phyloP scores from a whole-genome alignment of 2,888 invertebrate genomes.

The Bruchidius siliquastri region DNA sequence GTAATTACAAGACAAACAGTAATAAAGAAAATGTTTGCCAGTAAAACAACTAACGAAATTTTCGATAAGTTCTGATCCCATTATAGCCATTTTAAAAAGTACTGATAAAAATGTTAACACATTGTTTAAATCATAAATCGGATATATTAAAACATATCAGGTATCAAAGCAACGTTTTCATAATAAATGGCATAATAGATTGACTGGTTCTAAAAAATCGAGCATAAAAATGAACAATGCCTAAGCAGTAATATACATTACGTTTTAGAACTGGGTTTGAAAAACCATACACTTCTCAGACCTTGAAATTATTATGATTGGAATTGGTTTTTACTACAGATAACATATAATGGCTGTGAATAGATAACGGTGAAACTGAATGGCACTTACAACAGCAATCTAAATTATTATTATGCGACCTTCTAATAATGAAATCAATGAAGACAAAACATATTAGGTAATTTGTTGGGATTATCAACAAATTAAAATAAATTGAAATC shows the following conservation, averaged over 20 bases:
- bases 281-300: background rate
- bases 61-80: too few species aligned
- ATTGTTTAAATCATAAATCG: too few species aligned
- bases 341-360: background rate
- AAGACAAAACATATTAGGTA: background rate
- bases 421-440: background rate
- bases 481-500: background rate
- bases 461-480: background rate
- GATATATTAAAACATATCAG: too few species aligned
- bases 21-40: too few species aligned
- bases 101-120: too few species aligned
- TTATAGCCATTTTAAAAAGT: too few species aligned
- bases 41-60: too few species aligned
- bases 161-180: too few species aligned
- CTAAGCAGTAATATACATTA: background rate
- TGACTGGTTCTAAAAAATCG: too few species aligned
- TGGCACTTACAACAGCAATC: background rate
- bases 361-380: background rate
- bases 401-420: background rate
- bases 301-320: background rate
- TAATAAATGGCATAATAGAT: too few species aligned
- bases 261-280: too few species aligned
- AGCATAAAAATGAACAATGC: background rate
- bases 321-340: background rate
- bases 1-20: too few species aligned